Evolutionary conservation across 2,113 vertebrate genomes (phyloP), one percentile per base, ranked within the genome.

Genomic region (Bambusicola thoracicus): DNA sequence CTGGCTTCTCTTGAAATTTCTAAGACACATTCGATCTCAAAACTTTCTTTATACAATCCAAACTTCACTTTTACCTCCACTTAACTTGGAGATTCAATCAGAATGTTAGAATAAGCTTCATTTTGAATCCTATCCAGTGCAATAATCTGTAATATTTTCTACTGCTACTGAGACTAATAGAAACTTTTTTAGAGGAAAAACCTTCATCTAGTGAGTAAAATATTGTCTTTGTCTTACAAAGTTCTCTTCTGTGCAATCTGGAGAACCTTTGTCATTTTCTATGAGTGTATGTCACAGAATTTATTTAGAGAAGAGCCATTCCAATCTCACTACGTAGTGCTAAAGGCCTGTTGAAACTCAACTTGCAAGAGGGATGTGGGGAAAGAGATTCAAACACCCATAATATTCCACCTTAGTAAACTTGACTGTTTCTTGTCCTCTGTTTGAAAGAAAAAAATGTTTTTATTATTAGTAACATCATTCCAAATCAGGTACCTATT

Each of bases 311-410:
- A 78, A 63, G 1, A 40, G 8, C 16, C 46, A 73, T 8, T 77
- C 7, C 10, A 32, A 13, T 65, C 25, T 48, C 34, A 44, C 16
- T 82, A 15, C 7, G 3, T 30, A 58, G 11, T 19, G 4, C 19
- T 81, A 41, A 32, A 43, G 32, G 8, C 3, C 25, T 61, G 10
- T 8, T 34, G 30, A 85, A 82, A 79, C 74, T 59, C 63, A 81
- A 0, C 14, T 41, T 68, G 8, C 18, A 65, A 34, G 24, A 66
- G 2, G 1, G 1, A 0, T 22, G 1, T 15, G 12, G 13, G 14
- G 14, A 55, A 82, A 93, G 84, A 51, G 15, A 72, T 8, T 3
- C 11, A 7, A 56, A 56, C 9, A 76, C 63, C 21, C 22, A 14
- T 43, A 38, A 34, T 49, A 22, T 38, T 73, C 38, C 44, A 12